Conservation (phyloP, 2,797 vertebrate genomes). For the Glossophaga mutica region DNA sequence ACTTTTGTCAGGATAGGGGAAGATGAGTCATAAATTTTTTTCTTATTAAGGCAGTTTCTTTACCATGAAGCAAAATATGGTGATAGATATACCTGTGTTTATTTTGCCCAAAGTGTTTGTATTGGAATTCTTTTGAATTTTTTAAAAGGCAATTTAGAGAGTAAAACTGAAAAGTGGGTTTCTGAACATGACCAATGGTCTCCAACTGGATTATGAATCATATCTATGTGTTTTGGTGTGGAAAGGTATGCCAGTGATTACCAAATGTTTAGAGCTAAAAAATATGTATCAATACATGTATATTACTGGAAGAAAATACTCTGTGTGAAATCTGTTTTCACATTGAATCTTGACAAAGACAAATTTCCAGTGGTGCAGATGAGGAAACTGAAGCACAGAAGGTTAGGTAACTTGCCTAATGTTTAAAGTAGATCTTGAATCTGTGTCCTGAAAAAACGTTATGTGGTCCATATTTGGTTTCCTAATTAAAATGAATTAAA, state of each 20-base stretch:
- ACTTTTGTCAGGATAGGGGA: slow-evolving; percentile 74
- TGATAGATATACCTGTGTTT: not conserved
- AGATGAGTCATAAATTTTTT: slow-evolving; percentile 55
- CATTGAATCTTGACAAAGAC: not conserved
- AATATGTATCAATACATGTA: not conserved
- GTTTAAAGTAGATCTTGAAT: not conserved
- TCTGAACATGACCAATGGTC: not conserved
- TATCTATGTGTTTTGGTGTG: not conserved
- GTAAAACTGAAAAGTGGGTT: not conserved
- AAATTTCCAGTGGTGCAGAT: not conserved
- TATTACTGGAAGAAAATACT: not conserved
- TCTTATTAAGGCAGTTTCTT: slow-evolving; percentile 70
- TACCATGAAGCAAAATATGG: slow-evolving; percentile 44
- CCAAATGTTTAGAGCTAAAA: not conserved
- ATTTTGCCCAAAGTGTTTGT: not conserved
- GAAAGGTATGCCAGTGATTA: not conserved
- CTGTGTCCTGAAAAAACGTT: not conserved
- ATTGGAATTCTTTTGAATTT: not conserved
- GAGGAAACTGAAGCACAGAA: not conserved
- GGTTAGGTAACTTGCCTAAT: not conserved
- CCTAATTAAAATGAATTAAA: slow-evolving; percentile 16
- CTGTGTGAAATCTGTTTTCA: not conserved
- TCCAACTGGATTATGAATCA: not conserved
- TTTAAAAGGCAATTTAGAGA: not conserved
- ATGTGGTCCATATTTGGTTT: not conserved